phyloP scores from a whole-genome alignment of 2,113 vertebrate species.

The Gyps fulvus region DNA sequence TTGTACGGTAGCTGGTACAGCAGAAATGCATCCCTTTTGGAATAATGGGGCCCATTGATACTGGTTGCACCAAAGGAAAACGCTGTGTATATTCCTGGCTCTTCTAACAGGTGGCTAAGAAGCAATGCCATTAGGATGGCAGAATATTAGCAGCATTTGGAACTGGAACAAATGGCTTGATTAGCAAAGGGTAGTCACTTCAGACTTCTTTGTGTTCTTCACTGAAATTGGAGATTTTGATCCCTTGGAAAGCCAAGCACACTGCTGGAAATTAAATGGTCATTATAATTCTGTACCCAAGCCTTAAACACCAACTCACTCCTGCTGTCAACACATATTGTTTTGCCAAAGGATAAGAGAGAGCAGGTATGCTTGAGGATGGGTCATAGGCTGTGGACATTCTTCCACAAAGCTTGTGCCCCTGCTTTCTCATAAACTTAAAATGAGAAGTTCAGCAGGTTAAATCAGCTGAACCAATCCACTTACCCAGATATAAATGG shows the following conservation, averaged over 20 bases:
- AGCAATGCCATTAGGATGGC: not conserved
- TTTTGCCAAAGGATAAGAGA: not conserved
- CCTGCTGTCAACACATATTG: not conserved
- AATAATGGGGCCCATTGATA: not conserved
- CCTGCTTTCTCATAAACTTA: not conserved
- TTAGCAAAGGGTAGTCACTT: not conserved
- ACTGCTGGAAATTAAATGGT: not conserved
- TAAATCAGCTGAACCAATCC: not conserved
- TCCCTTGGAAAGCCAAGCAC: not conserved
- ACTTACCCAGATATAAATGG: not conserved
- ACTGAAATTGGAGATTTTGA: constrained; percentile 6
- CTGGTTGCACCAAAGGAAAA: not conserved
- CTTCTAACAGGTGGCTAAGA: not conserved
- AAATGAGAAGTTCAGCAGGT: not conserved
- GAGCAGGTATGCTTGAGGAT: not conserved
- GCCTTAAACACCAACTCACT: not conserved
- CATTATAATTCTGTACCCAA: not conserved
- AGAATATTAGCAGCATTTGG: not conserved
- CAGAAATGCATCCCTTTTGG: not conserved
- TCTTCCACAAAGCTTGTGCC: not conserved
- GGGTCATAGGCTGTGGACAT: not conserved
- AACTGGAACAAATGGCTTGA: not conserved
- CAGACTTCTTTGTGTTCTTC: not conserved
- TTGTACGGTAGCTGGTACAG: not conserved
- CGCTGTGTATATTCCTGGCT: not conserved